Percentiles rank a stretch among this genome's conserved stretches.
These are phyloP conservation scores for Macrochelys suwanniensis DNA, from an alignment of 2,797 vertebrate species.

Conservation along the genomic window DNA sequence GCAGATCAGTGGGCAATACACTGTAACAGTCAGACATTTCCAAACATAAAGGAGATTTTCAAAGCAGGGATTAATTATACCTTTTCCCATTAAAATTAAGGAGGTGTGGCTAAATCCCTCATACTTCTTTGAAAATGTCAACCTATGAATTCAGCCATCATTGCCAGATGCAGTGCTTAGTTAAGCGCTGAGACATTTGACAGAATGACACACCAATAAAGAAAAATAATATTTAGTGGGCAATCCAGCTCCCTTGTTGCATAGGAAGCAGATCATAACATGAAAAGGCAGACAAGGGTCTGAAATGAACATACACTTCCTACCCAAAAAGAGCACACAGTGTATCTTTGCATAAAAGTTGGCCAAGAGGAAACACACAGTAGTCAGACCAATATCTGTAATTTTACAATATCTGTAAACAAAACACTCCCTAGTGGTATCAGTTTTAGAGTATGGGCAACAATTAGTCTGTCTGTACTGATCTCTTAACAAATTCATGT, in stretches of 20 bases:
- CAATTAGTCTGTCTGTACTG: conserved; percentile 49
- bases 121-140: not conserved
- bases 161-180: not conserved
- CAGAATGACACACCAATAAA: not conserved
- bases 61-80: not conserved
- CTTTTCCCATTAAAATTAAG: not conserved
- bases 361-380: conserved; percentile 50
- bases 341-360: conserved; percentile 32
- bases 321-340: conserved; percentile 14
- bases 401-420: conserved; percentile 71
- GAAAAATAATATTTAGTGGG: not conserved
- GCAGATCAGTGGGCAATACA: not conserved
- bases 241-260: rapidly evolving
- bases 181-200: not conserved
- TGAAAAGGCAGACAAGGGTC: not conserved
- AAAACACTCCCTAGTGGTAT: conserved; percentile 67
- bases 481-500: conserved; percentile 61
- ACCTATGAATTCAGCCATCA: not conserved
- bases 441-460: conserved; percentile 23
- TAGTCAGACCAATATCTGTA: conserved; percentile 15
- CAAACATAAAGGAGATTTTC: not conserved
- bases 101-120: not conserved
- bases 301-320: not conserved
- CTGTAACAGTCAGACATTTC: not conserved
- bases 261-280: not conserved